phyloP scores from a whole-genome alignment of 2,113 vertebrate genomes.

The Nothobranchius kuhntae region DNA sequence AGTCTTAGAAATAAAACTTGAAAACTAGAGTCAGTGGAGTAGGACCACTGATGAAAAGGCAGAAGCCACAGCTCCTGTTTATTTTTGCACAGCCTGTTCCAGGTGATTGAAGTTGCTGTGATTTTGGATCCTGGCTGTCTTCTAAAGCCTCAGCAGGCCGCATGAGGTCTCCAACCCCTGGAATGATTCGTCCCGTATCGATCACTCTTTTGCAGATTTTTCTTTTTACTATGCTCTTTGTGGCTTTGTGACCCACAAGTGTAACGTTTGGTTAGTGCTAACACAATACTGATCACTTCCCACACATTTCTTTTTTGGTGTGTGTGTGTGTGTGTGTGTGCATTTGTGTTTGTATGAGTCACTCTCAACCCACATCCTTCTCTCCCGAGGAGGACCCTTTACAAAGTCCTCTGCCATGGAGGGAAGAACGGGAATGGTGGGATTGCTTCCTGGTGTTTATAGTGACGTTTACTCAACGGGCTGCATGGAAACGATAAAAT shows the following conservation, averaged over 20 bases:
- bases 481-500: not conserved
- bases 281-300: conserved; percentile 49
- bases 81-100: conserved; percentile 8
- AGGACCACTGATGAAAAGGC: not conserved
- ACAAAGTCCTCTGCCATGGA: conserved; percentile 25
- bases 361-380: conserved; percentile 55
- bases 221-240: conserved; percentile 4
- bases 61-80: not conserved
- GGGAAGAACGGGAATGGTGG: not conserved
- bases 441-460: conserved; percentile 5
- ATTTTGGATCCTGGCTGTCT: not conserved
- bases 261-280: conserved; percentile 33
- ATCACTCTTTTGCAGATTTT: conserved; percentile 25
- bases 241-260: conserved; percentile 38
- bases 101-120: conserved; percentile 1
- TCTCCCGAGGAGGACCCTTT: conserved; percentile 40
- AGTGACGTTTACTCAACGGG: not conserved
- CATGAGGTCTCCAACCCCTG: conserved; percentile 7
- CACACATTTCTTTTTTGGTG: conserved; percentile 55
- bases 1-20: not conserved
- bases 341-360: conserved; percentile 49
- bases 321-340: conserved; percentile 7
- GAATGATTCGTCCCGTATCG: conserved; percentile 35
- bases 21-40: not conserved
- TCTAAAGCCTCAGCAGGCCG: not conserved